Conservation (phyloP, 2,888 invertebrate genomes). For the Eretmocerus hayati region DNA sequence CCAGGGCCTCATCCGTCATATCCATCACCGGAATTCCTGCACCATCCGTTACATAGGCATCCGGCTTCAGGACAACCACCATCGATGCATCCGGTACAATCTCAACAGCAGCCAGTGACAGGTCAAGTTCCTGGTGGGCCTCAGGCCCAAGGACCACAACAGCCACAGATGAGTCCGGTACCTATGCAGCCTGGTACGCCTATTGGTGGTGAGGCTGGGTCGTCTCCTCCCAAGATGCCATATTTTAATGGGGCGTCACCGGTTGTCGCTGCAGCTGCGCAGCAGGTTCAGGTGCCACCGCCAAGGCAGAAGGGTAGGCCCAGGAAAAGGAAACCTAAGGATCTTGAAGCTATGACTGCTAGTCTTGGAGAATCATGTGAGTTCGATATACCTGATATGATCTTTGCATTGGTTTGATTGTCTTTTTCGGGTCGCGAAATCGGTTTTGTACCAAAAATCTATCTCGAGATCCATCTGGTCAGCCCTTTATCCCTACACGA, state of each 20-base stretch:
- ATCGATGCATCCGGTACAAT: constrained; percentile 42
- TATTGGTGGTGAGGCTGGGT: constrained; percentile 45
- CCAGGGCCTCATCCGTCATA: no score
- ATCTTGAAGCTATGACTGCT: constrained; percentile 77
- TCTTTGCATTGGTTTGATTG: no score
- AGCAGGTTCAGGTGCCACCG: constrained; percentile 50
- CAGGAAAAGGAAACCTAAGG: constrained; percentile 86
- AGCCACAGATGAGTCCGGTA: constrained; percentile 54
- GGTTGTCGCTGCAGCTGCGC: constrained; percentile 45
- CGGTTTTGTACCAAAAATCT: no score
- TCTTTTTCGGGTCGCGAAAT: no score
- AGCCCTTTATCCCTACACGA: no score
- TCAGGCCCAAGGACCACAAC: constrained; percentile 48
- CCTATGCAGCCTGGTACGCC: constrained; percentile 46
- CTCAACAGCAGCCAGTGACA: constrained; percentile 53
- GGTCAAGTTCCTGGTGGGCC: constrained; percentile 51
- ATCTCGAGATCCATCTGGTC: no score
- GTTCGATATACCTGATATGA: no score
- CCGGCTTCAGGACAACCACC: constrained; percentile 16
- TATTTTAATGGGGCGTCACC: constrained; percentile 53
- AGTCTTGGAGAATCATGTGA: constrained; percentile 65
- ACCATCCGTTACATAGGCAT: constrained; percentile 37
- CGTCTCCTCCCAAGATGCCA: constrained; percentile 47
- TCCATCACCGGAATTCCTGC: constrained; percentile 50
- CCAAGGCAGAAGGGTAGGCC: constrained; percentile 89